These are phyloP conservation scores for Actinemys pallida DNA, from an alignment of 2,113 vertebrate species.

Conservation along the genomic window DNA sequence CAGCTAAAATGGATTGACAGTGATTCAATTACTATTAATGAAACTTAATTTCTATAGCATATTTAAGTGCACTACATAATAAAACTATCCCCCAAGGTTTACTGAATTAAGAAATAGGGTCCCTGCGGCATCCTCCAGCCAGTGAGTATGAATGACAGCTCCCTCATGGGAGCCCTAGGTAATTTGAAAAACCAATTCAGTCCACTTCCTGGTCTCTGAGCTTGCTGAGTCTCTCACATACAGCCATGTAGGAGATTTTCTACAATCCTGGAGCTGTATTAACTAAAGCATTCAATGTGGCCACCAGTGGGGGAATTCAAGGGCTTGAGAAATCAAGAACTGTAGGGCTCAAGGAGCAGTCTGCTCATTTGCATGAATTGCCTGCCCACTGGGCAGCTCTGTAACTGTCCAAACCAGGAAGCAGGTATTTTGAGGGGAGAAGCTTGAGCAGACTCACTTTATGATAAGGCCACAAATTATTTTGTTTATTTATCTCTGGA, in stretches of 20 bases:
- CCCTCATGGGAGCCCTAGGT: neutral
- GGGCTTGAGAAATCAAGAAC: neutral
- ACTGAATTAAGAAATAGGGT: neutral
- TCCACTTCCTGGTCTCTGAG: constrained; percentile 3
- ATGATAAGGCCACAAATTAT: neutral
- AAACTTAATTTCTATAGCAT: constrained; percentile 15
- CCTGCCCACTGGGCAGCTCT: neutral
- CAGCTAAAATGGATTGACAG: neutral
- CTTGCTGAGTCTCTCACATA: neutral
- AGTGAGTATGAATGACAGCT: constrained; percentile 17
- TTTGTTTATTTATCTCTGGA: neutral
- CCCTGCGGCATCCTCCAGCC: constrained; percentile 5
- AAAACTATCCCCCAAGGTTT: neutral
- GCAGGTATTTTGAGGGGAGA: neutral
- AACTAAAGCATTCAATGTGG: neutral
- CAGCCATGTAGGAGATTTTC: neutral
- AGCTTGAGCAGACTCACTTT: neutral
- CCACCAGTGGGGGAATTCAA: neutral
- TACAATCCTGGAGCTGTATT: neutral
- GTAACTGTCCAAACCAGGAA: neutral
- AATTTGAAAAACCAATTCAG: constrained; percentile 47
- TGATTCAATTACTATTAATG: constrained; percentile 37
- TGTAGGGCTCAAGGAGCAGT: neutral
- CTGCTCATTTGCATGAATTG: neutral
- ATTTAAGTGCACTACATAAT: neutral